phyloP scores from a whole-genome alignment of 2,113 vertebrate species.

The Maylandia zebra region DNA sequence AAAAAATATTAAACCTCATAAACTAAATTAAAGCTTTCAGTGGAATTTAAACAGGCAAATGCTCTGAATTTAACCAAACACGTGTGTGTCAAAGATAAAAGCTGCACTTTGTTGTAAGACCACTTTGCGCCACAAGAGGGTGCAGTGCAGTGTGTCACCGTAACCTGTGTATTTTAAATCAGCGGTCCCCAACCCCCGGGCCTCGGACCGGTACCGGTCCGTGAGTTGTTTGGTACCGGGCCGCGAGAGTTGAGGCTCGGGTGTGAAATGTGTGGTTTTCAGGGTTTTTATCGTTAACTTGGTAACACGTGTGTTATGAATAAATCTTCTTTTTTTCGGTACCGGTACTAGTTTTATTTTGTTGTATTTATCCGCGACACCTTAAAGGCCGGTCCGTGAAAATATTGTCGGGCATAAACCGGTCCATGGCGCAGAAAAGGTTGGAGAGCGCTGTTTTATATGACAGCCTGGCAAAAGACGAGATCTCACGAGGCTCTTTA shows the following conservation, averaged over 20 bases:
- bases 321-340: fast-evolving
- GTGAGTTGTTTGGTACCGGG: too few relatives aligned
- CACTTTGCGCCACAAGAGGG: background rate
- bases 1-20: background rate
- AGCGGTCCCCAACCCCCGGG: background rate
- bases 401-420: background rate
- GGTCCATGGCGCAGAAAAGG: fast-evolving
- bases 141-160: background rate
- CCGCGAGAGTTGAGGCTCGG: fast-evolving
- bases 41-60: background rate
- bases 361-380: background rate
- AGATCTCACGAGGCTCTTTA: background rate
- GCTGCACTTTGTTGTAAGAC: background rate
- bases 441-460: fast-evolving
- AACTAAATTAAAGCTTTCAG: background rate
- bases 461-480: background rate
- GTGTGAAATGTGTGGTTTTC: fast-evolving
- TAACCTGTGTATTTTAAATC: background rate
- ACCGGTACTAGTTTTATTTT: background rate
- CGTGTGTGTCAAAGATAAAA: background rate
- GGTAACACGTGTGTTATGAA: background rate
- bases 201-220: background rate
- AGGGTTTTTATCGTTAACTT: fast-evolving
- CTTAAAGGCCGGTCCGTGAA: background rate
- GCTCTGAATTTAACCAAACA: background rate